phyloP scores from a whole-genome alignment of 2,113 vertebrate genomes.

The Dendrocopos noguchii region DNA sequence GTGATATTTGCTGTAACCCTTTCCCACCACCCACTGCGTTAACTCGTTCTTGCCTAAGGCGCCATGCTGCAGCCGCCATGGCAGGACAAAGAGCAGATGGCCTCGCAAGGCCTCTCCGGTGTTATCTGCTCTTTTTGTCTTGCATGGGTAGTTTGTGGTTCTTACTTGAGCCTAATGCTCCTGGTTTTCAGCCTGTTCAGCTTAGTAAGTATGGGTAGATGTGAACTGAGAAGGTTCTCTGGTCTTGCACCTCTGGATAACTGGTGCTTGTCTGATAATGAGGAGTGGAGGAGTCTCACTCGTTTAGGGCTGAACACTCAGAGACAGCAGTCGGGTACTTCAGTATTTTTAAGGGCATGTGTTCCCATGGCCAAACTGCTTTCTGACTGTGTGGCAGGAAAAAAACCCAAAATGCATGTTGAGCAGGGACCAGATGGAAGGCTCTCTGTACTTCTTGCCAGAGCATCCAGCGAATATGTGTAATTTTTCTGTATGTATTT shows the following conservation, averaged over 20 bases:
- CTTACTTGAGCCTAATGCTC: background rate
- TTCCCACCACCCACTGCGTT: conserved; percentile 67
- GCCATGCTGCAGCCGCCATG: background rate
- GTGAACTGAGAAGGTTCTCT: background rate
- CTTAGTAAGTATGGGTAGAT: background rate
- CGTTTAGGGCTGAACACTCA: background rate
- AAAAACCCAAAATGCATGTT: conserved; percentile 12
- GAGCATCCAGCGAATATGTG: background rate
- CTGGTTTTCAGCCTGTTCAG: background rate
- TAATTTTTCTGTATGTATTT: background rate
- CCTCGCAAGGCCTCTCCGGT: background rate
- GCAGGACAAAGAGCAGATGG: conserved; percentile 71
- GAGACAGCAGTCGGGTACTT: background rate
- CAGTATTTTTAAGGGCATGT: conserved; percentile 10
- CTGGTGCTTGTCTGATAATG: background rate
- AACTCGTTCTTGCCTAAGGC: conserved; percentile 67
- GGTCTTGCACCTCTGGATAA: background rate
- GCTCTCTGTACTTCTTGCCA: background rate
- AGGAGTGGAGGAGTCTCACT: background rate
- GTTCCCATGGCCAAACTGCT: conserved; percentile 3
- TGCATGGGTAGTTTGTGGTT: background rate
- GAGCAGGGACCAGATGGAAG: conserved; percentile 13
- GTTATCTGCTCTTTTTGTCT: background rate
- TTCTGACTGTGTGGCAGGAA: conserved; percentile 4
- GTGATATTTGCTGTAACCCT: conserved; percentile 63